A percentile compares a stretch with the other conserved stretches of the same genome.
These are phyloP conservation scores for Salminus brasiliensis DNA, from an alignment of 2,113 vertebrate species.

Conservation along the genomic window DNA sequence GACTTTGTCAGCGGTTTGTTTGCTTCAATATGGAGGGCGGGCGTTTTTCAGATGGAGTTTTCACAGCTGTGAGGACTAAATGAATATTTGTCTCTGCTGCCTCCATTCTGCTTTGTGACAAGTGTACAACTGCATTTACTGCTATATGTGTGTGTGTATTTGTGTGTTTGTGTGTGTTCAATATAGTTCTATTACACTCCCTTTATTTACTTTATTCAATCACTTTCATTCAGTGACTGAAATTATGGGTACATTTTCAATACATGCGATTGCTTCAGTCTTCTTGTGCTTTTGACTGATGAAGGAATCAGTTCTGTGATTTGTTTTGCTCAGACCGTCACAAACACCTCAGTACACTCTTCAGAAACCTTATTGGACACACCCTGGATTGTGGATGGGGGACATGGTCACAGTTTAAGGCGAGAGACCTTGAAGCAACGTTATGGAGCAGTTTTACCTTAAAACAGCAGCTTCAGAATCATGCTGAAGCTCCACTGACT, in stretches of 20 bases:
- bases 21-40: constrained; percentile 11
- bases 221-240: background rate
- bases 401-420: too few relatives aligned
- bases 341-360: too few relatives aligned
- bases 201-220: constrained; percentile 6
- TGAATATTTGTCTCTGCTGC: constrained; percentile 24
- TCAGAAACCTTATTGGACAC: too few relatives aligned
- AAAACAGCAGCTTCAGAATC: too few relatives aligned
- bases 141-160: constrained; percentile 4
- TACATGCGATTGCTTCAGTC: background rate
- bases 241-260: too few relatives aligned
- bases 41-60: constrained; percentile 43
- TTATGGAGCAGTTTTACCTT: too few relatives aligned
- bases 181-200: background rate
- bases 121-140: background rate
- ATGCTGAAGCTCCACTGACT: too few relatives aligned
- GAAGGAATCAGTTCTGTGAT: too few relatives aligned
- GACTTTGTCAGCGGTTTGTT: constrained; percentile 55
- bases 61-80: constrained; percentile 50
- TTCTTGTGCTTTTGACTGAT: background rate
- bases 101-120: constrained; percentile 7
- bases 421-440: too few relatives aligned
- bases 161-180: constrained; percentile 16
- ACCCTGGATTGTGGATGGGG: too few relatives aligned
- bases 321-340: too few relatives aligned